Base-by-base conservation (phyloP, 2,797 vertebrate genomes). In the Pseudomugil tenellus region DNA sequence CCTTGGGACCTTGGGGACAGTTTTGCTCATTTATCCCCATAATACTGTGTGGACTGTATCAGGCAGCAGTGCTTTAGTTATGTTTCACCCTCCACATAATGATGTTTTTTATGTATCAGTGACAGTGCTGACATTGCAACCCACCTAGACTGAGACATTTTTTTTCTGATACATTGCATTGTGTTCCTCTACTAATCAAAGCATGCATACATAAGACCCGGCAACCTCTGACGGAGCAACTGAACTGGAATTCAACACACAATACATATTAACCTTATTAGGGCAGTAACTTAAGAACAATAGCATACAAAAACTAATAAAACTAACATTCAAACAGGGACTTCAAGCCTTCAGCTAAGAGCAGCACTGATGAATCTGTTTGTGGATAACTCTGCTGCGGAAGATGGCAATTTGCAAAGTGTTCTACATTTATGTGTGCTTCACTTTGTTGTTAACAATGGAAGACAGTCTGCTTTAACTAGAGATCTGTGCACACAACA, bases 1-100 rank as follows among this genome's bases (percentile, higher is more conserved):
- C 81, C 80, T 54, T 32, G 1, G 78, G 87, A 87, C 89, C 91
- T 89, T 80, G 84, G 83, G 87, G 81, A 89, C 77, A 83, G 72
- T 79, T 89, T 89, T 86, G 82, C 80, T 85, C 88, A 89, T 91
- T 91, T 88, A 91, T 89, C 81, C 87, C 83, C 82, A 73, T 91
- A 87, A 88, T 86, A 83, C 76, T 76, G 76, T 69, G 86, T 72
- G 87, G 81, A 89, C 84, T 84, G 83, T 74, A 85, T 81, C 81
- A 79, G 58, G 59, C 73, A 58, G 76, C 72, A 58, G 74, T 43
- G 55, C 70, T 79, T 81, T 65, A 53, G 72, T 75, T 71, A 66
- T 64, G 67, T 77, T 72, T 72, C 3, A 29, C 53, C 70, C 70
- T 57, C 39, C 53, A 83, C 35, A 37, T 77, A 72, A 83, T 74